Evolutionary conservation across 1,140 invertebrate genomes (phyloP).

Genomic region (Philotrypesis tridentata): DNA sequence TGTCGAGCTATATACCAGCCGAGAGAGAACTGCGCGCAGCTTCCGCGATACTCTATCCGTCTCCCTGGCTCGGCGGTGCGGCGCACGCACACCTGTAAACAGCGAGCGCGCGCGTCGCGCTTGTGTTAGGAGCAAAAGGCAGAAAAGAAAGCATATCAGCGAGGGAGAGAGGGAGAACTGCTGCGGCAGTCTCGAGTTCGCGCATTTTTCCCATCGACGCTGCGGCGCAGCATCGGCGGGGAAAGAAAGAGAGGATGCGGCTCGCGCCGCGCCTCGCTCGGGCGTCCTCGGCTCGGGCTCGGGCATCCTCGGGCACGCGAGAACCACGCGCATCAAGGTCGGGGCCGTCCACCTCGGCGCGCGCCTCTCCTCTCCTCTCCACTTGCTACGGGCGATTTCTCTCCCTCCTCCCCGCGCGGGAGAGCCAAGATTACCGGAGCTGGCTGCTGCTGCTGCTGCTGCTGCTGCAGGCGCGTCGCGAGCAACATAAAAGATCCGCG

Average conservation of each 20-base stretch:
- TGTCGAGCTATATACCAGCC: slow-evolving; percentile 51
- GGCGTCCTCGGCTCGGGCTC: slow-evolving; percentile 57
- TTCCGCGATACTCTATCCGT: slow-evolving; percentile 63
- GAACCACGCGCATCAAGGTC: slow-evolving; percentile 74
- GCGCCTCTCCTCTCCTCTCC: slow-evolving; percentile 36
- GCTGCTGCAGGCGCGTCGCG: slow-evolving; percentile 16
- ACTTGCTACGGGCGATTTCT: slow-evolving; percentile 37
- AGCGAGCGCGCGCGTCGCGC: slow-evolving; percentile 11
- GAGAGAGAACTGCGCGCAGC: slow-evolving; percentile 53
- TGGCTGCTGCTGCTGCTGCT: too few species aligned
- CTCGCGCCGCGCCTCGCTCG: slow-evolving; percentile 54
- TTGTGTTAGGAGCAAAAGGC: not conserved
- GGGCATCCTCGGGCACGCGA: slow-evolving; percentile 72
- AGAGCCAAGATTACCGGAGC: not conserved
- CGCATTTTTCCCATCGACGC: slow-evolving; percentile 29
- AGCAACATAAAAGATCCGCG: slow-evolving; percentile 34
- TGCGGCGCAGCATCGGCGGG: too few species aligned
- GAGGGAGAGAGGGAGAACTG: not conserved
- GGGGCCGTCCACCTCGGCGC: slow-evolving; percentile 66
- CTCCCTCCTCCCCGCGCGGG: slow-evolving; percentile 24
- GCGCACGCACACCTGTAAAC: slow-evolving; percentile 56
- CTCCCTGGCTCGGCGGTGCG: slow-evolving; percentile 8
- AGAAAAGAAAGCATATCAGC: not conserved
- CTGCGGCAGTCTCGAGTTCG: not conserved
- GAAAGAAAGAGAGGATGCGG: not conserved